These are phyloP conservation scores for Champsocephalus esox DNA, from an alignment of 2,797 vertebrate species.

Conservation along the genomic window DNA sequence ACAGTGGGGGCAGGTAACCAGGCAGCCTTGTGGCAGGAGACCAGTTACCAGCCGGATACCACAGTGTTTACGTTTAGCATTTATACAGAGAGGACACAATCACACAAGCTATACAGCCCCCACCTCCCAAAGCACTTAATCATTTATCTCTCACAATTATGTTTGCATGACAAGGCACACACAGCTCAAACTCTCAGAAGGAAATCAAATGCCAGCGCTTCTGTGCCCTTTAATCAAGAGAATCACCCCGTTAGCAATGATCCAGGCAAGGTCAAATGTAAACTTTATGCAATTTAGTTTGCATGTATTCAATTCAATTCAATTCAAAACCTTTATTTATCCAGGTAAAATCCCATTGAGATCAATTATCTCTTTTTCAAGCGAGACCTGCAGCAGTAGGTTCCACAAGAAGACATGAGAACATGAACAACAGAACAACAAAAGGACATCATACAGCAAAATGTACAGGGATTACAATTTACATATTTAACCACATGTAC, in stretches of 20 bases:
- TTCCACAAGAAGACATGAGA: too few relatives aligned
- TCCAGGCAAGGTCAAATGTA: slow-evolving; percentile 35
- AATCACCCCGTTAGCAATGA: slow-evolving; percentile 6
- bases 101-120: slow-evolving; percentile 46
- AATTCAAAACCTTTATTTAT: too few relatives aligned
- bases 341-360: too few relatives aligned
- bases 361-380: too few relatives aligned
- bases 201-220: slow-evolving; percentile 64
- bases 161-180: slow-evolving; percentile 58
- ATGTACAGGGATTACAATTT: too few relatives aligned
- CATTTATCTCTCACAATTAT: slow-evolving; percentile 72
- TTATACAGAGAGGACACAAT: slow-evolving; percentile 47
- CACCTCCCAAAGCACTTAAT: slow-evolving; percentile 64
- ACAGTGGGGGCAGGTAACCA: slow-evolving; percentile 77
- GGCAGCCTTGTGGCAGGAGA: slow-evolving; percentile 76
- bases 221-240: slow-evolving; percentile 37
- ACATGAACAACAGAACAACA: too few relatives aligned
- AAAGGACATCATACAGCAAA: too few relatives aligned
- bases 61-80: slow-evolving; percentile 66
- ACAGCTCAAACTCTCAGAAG: slow-evolving; percentile 20
- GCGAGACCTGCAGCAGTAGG: too few relatives aligned
- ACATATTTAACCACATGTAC: too few relatives aligned
- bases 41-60: slow-evolving; percentile 69
- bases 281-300: slow-evolving; percentile 12
- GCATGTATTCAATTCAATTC: background rate